A percentile compares a stretch with the other conserved stretches of the same genome.
phyloP scores from a whole-genome alignment of 2,113 vertebrate species.

The human (Homo sapiens) region DNA sequence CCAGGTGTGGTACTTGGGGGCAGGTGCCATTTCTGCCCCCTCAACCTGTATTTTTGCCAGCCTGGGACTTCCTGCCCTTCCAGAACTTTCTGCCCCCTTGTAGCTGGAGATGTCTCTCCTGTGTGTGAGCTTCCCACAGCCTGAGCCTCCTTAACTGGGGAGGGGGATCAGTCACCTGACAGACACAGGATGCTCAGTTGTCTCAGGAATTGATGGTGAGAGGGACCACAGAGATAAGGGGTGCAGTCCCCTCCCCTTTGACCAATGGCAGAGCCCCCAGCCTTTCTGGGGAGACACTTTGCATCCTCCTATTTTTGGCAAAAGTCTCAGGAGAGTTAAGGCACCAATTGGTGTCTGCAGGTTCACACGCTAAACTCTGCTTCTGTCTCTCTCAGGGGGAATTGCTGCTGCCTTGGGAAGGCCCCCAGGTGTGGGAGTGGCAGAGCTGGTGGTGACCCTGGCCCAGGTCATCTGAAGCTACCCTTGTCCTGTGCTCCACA shows the following conservation, averaged over 20 bases:
- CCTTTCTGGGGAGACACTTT: neutral
- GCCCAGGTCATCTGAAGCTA: neutral
- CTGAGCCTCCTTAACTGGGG: neutral
- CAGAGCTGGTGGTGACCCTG: neutral
- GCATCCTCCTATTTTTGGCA: neutral
- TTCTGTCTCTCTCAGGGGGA: neutral
- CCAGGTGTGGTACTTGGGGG: neutral
- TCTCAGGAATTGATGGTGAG: neutral
- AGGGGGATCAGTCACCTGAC: too few relatives aligned
- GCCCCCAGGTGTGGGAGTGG: neutral
- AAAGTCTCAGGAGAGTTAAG: neutral
- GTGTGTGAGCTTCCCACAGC: neutral
- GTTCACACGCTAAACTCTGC: neutral
- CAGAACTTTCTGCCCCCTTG: neutral
- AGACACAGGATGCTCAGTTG: neutral
- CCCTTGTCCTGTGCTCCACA: neutral
- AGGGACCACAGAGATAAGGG: neutral
- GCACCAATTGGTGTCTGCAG: too few relatives aligned
- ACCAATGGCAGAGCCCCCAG: neutral
- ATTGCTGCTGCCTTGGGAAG: too few relatives aligned
- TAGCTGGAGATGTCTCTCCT: neutral
- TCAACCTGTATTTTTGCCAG: neutral
- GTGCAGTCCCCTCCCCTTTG: neutral
- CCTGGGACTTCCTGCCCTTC: neutral
- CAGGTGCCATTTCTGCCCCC: neutral